Base-by-base conservation (phyloP, 2,888 invertebrate genomes). In the Fragum fragum region DNA sequence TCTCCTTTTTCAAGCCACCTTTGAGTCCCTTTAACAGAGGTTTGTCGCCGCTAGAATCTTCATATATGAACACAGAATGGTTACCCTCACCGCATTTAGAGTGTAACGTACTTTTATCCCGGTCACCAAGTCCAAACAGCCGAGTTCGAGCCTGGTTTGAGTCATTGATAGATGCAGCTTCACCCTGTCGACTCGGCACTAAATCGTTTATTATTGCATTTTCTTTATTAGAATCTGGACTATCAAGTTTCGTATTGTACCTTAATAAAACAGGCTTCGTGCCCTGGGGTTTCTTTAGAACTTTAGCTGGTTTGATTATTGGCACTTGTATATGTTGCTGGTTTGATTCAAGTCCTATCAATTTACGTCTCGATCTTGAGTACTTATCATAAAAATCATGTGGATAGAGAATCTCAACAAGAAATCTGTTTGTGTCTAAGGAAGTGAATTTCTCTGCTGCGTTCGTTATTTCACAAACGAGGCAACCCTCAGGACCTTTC, bases 391-490 rank as follows among this genome's bases (percentile, higher is more conserved):
- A 85, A 47, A 70, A 85, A 29, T 79, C 77, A 63, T 85, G 79
- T 5, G 85, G 85, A 39, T 85, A 85, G 3, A 85, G 72, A 32
- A 85, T 71, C n/a, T 85, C 85, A 11, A 78, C 52, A 6, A 85
- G 70, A 18, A 85, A 74, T 57, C 79, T 73, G 52, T 82, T 82
- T 23, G 79, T 69, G 14, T 85, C 85, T 0, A 75, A 59, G 6
- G 81, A 61, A 7, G 79, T 77, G 55, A 72, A 72, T 23, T 73
- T 79, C 3, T 66, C 74, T 1, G 76, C 79, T n/a, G 81, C 85
- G n/a, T 79, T 79, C 16, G 73, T 74, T 14, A 81, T 76, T 32
- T 79, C 81, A 72, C 81, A 79, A 0, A 81, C 73, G 42, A 85
- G 71, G 47, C 81, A 81, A 28, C 69, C 61, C 11, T 53, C 66